Percentiles rank a stretch among this genome's conserved stretches.
Conservation (phyloP, 2,888 invertebrate species). For the Hyposoter didymator region DNA sequence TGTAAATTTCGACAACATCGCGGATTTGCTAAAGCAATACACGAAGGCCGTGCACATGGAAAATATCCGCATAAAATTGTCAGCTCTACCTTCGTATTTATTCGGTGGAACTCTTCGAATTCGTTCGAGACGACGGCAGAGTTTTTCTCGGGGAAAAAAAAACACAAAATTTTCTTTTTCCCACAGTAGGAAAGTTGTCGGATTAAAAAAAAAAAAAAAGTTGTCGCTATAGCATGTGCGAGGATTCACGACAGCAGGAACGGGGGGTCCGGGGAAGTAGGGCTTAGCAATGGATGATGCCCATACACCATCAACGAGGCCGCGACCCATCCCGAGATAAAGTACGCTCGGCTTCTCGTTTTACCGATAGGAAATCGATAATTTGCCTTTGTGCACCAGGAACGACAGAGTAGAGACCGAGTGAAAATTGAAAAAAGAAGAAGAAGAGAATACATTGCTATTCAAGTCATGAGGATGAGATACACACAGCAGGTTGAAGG, state of each 20-base stretch:
- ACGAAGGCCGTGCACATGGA: background rate
- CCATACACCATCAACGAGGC: conserved; percentile 49
- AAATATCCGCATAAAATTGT: background rate
- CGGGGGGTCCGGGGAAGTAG: conserved; percentile 16
- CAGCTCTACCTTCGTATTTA: background rate
- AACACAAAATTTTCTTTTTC: background rate
- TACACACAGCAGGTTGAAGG: conserved; percentile 15
- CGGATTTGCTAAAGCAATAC: background rate
- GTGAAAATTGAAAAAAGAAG: conserved; percentile 33
- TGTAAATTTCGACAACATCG: background rate
- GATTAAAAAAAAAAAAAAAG: background rate
- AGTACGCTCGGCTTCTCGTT: conserved; percentile 69
- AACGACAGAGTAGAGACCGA: conserved; percentile 28
- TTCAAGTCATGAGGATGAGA: conserved; percentile 49
- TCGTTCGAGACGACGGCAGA: background rate
- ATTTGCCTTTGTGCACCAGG: conserved; percentile 68
- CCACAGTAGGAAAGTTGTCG: background rate
- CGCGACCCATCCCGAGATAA: conserved; percentile 65
- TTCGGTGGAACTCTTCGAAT: background rate
- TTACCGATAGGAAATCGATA: conserved; percentile 73
- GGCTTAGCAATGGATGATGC: conserved; percentile 28
- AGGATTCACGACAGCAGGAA: conserved; percentile 32
- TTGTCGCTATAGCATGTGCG: conserved; percentile 1
- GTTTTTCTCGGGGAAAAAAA: background rate
- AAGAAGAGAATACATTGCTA: conserved; percentile 22